Evolutionary conservation across 92 coral and sea anemone species (phyloP).

Genomic region (Zoanthus gigantus): DNA sequence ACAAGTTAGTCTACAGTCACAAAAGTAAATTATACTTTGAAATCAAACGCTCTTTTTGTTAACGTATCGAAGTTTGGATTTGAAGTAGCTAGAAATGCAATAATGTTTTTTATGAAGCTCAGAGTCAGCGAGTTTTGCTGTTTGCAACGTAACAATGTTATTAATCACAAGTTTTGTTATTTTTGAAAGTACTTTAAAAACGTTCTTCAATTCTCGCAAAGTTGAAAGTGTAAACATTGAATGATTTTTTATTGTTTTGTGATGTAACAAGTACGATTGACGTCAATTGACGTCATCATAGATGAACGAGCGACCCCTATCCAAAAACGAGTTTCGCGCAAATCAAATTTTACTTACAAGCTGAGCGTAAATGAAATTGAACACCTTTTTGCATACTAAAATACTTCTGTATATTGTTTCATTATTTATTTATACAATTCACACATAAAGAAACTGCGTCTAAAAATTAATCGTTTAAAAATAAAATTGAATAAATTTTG

Average conservation of each 20-base stretch:
- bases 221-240: conserved; percentile 30
- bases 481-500: conserved; percentile 41
- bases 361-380: conserved; percentile 4
- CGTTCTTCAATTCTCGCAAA: conserved; percentile 4
- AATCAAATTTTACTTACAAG: conserved; percentile 11
- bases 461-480: conserved; percentile 41
- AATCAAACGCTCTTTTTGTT: too few relatives aligned
- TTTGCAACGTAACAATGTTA: not conserved
- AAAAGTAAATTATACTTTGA: not conserved
- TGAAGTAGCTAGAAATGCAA: not conserved
- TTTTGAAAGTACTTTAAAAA: conserved; percentile 16
- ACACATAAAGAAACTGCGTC: conserved; percentile 15
- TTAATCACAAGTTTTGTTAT: not conserved
- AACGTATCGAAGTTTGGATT: not conserved
- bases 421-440: conserved; percentile 31
- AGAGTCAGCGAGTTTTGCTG: not conserved
- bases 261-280: conserved; percentile 64
- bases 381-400: not conserved
- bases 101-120: not conserved
- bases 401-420: conserved; percentile 14
- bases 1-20: not conserved
- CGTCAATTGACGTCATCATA: conserved; percentile 82
- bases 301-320: conserved; percentile 21
- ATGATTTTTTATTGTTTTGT: conserved; percentile 24
- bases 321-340: conserved; percentile 30